phyloP scores from a whole-genome alignment of 2,797 vertebrate species.

The Coregonus ussuriensis region DNA sequence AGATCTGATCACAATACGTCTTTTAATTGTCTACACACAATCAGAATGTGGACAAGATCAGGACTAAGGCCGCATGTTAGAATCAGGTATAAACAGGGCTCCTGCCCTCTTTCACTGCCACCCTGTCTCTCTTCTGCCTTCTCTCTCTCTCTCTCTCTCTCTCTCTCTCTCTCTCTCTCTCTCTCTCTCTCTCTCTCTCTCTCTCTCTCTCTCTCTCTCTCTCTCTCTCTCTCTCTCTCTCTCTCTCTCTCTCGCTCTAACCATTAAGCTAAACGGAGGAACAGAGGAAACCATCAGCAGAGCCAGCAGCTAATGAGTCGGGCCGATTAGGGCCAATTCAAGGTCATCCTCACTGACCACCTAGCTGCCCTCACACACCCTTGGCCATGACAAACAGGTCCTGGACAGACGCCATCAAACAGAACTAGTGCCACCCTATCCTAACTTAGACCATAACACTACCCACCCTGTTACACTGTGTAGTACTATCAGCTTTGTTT shows the following conservation, averaged over 20 bases:
- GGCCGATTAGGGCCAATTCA: slow-evolving; percentile 69
- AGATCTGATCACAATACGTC: no score
- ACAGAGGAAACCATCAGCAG: slow-evolving; percentile 67
- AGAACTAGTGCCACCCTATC: slow-evolving; percentile 24
- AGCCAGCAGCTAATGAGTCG: slow-evolving; percentile 76
- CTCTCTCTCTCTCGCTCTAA: slow-evolving; percentile 50
- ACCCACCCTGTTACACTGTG: neutral
- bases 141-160: slow-evolving; percentile 48
- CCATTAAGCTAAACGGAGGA: slow-evolving; percentile 65
- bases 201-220: slow-evolving; percentile 58
- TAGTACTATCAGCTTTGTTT: neutral
- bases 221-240: slow-evolving; percentile 60
- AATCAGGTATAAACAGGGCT: slow-evolving; percentile 65
- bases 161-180: slow-evolving; percentile 49
- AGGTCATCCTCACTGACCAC: slow-evolving; percentile 74
- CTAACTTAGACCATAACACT: neutral
- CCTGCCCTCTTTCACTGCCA: slow-evolving; percentile 4
- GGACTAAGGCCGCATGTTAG: no score
- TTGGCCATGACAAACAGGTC: slow-evolving; percentile 50
- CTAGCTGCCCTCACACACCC: slow-evolving; percentile 57
- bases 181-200: slow-evolving; percentile 55
- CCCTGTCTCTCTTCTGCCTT: slow-evolving; percentile 59
- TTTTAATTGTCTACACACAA: no score
- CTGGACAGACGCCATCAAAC: neutral
- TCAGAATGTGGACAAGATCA: no score